Base-by-base conservation (phyloP, 2,888 invertebrate genomes). In the Deilephila porcellus region DNA sequence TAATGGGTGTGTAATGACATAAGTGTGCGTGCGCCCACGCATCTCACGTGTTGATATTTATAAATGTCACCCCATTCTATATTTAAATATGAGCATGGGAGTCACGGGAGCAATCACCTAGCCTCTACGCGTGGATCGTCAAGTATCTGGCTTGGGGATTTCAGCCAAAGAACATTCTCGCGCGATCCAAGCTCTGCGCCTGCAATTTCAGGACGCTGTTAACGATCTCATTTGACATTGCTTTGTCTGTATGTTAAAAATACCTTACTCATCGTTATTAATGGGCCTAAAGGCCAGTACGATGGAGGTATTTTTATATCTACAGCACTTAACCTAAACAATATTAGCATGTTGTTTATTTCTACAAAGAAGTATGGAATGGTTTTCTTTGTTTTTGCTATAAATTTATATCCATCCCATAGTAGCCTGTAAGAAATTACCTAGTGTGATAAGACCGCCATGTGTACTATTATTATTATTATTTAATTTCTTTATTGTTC, bases 51-150 rank as follows among this genome's bases (percentile, higher is more conserved):
- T 71, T 76, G 77, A 76, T 82, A 85, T 86, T 83, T 86, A 81
- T 84, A 85, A 83, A 83, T 83, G 80, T 81, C 81, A 77, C 76
- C 75, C 77, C 76, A 74, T 78, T 79, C 79, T 78, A 79, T 78
- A 79, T 79, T 76, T 77, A 76, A 70, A 74, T 74, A 60, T 52
- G 53, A 71, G n/a, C 71, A 74, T 75, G 64, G 45, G 70, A 71
- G 74, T 72, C 70, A 74, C 73, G 81, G 76, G 84, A 84, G 83
- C 88, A 86, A 80, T 82, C 84, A 86, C 84, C 88, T 82, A 78
- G 76, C 75, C 71, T 73, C 70, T 45, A 70, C 76, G 62, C 73
- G 60, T 71, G 74, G 74, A 80, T 81, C 45, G 29, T 20, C 14
- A 37, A 67, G 25, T 37, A 67, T 59, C 79, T 84, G 78, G 82